Conservation (phyloP, 2,113 vertebrate species). For the Cryptomyrus ogoouensis region DNA sequence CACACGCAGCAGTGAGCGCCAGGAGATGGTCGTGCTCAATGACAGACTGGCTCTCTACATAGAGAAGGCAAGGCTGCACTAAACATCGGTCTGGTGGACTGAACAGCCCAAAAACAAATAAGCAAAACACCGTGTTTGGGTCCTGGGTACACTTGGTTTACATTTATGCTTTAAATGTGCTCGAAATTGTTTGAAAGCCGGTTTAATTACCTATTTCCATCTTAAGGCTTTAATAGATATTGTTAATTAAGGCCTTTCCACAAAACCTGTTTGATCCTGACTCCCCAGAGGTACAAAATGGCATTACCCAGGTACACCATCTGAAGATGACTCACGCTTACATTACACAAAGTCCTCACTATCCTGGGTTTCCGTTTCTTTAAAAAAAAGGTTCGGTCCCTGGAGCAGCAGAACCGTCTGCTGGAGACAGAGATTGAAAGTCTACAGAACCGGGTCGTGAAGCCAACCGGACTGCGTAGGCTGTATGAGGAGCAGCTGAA, state of each 20-base stretch:
- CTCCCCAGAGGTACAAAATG: background rate
- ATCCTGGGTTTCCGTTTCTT: conserved; percentile 8
- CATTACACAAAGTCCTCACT: background rate
- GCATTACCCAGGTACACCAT: background rate
- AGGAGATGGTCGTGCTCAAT: conserved; percentile 57
- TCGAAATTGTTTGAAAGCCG: background rate
- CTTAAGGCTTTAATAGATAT: background rate
- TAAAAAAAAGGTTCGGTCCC: conserved; percentile 54
- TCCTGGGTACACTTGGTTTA: background rate
- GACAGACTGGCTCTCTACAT: conserved; percentile 61
- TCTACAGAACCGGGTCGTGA: conserved; percentile 49
- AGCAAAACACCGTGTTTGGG: background rate
- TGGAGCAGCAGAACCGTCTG: conserved; percentile 53
- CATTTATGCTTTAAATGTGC: background rate
- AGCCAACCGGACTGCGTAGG: conserved; percentile 47
- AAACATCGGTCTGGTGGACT: background rate
- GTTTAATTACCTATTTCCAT: background rate
- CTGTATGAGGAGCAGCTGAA: conserved; percentile 59
- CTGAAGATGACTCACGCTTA: conserved; percentile 14
- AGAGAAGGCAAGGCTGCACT: conserved; percentile 46
- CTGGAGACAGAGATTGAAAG: conserved; percentile 52
- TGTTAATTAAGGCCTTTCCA: background rate
- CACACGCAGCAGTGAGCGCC: conserved; percentile 50
- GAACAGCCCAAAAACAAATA: background rate
- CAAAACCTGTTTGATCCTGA: background rate